These are phyloP conservation scores for Manduca sexta DNA, from an alignment of 1,140 invertebrate species.

Conservation along the genomic window DNA sequence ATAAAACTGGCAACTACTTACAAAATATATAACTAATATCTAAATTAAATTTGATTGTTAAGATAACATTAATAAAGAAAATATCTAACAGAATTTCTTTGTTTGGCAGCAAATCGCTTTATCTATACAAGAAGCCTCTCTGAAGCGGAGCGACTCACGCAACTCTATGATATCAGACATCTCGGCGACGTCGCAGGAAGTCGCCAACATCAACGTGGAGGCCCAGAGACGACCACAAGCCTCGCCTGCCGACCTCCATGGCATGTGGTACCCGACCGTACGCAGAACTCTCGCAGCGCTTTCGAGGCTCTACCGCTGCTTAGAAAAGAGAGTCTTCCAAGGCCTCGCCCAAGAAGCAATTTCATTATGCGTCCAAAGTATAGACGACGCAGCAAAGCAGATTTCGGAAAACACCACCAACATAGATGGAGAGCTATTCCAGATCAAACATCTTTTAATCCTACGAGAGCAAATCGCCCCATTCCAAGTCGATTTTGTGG, in stretches of 20 bases:
- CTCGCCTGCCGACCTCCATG: constrained; percentile 97
- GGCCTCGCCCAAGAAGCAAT: constrained; percentile 96
- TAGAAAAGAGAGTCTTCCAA: constrained; percentile 97
- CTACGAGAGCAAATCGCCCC: constrained; percentile 98
- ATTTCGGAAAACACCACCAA: constrained; percentile 79
- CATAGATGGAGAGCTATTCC: constrained; percentile 96
- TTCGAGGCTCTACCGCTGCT: constrained; percentile 94
- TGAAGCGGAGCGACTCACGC: constrained; percentile 79
- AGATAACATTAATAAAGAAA: no score
- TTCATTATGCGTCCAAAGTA: constrained; percentile 91
- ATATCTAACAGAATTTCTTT: no score
- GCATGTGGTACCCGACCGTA: constrained; percentile 99
- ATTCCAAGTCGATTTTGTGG: constrained; percentile 96
- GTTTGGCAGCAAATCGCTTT: constrained; percentile 79
- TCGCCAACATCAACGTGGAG: constrained; percentile 74
- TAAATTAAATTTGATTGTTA: no score
- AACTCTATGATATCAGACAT: constrained; percentile 78
- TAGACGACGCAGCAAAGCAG: constrained; percentile 83
- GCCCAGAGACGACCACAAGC: constrained; percentile 60
- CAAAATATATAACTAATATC: no score
- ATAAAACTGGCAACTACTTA: no score
- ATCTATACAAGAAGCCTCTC: constrained; percentile 77
- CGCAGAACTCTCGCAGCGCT: constrained; percentile 94
- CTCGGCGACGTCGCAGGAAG: constrained; percentile 78
- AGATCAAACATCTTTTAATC: constrained; percentile 98